Evolutionary conservation across 2,113 vertebrate species (phyloP), one percentile per base, ranked within the genome.

Genomic region (Amia ocellicauda): DNA sequence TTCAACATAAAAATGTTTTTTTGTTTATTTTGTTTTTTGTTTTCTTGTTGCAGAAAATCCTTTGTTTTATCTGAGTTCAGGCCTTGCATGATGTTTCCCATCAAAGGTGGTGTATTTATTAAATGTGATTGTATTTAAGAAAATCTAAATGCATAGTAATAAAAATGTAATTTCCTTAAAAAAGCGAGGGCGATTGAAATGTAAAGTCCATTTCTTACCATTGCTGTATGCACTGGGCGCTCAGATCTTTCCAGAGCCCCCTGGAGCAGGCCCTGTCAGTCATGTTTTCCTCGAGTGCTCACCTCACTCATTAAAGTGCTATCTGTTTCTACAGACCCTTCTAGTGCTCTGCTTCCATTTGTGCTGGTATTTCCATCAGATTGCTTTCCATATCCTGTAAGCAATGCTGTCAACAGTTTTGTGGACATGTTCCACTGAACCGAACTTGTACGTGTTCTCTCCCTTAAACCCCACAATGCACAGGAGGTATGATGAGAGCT

Each of bases 31-130:
- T 27, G 29, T 65, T 68, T 29, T 67, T n/a, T n/a, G 31, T 36
- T 79, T 76, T 74, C 67, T 76, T 74, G 80, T 79, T 83, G 77
- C 87, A 80, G 74, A 82, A 81, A 82, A 60, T 78, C 74, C 74
- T 82, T 80, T 54, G 49, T 64, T 64, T 69, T 64, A 51, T 31
- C 11, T 69, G 61, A 64, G 71, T 70, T 67, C 67, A 59, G 64
- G 62, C 40, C 78, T 69, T 86, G 88, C 89, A 88, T 92, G 86
- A 73, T 83, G 74, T 86, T 77, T 74, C 80, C 82, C 79, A 71
- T 74, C 72, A 79, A 78, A 85, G 79, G 72, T 85, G 84, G 79
- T 80, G 79, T 93, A 93, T 93, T 94, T 96, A 94, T 93, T 92
- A 80, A 84, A 81, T 69, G 74, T 64, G 10, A 65, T 70, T 85